Evolutionary conservation across 2,888 invertebrate genomes (phyloP).

Genomic region (Campoplex capitator): DNA sequence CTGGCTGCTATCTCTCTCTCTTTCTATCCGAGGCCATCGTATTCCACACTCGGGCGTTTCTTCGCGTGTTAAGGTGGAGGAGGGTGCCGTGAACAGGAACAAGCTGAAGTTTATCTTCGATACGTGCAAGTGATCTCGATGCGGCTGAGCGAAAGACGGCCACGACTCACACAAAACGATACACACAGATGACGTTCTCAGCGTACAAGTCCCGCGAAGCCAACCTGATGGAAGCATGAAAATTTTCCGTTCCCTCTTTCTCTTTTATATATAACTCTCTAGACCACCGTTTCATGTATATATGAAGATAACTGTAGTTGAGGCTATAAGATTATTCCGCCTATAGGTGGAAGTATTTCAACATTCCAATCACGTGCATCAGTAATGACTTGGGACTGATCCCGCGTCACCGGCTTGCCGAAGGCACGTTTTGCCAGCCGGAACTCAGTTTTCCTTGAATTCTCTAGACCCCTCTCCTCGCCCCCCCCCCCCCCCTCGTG

Average conservation of each 20-base stretch:
- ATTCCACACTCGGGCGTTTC: slow-evolving; percentile 51
- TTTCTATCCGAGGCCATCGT: slow-evolving; percentile 45
- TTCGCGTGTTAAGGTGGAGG: slow-evolving; percentile 61
- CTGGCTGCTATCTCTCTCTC: neutral
- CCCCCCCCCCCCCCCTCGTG: neutral
- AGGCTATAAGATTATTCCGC: slow-evolving; percentile 49
- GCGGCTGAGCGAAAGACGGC: slow-evolving; percentile 47
- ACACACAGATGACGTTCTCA: slow-evolving; percentile 59
- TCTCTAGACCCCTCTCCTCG: neutral
- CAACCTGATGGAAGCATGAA: slow-evolving; percentile 29
- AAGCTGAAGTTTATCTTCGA: slow-evolving; percentile 79
- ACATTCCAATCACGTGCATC: slow-evolving; percentile 58
- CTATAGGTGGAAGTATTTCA: slow-evolving; percentile 28
- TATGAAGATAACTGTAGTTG: slow-evolving; percentile 17
- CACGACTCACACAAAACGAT: slow-evolving; percentile 31
- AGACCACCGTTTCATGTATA: slow-evolving; percentile 3
- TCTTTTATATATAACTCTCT: slow-evolving; percentile 25
- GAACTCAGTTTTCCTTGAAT: slow-evolving; percentile 30
- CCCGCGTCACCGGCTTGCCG: slow-evolving; percentile 41
- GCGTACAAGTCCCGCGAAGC: slow-evolving; percentile 45
- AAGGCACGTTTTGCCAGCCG: slow-evolving; percentile 23
- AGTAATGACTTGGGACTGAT: slow-evolving; percentile 43
- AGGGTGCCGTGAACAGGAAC: slow-evolving; percentile 68
- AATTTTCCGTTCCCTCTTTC: slow-evolving; percentile 36
- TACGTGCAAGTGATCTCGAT: slow-evolving; percentile 79